Evolutionary conservation across 2,113 vertebrate species (phyloP).

Genomic region (Nettapus auritus): DNA sequence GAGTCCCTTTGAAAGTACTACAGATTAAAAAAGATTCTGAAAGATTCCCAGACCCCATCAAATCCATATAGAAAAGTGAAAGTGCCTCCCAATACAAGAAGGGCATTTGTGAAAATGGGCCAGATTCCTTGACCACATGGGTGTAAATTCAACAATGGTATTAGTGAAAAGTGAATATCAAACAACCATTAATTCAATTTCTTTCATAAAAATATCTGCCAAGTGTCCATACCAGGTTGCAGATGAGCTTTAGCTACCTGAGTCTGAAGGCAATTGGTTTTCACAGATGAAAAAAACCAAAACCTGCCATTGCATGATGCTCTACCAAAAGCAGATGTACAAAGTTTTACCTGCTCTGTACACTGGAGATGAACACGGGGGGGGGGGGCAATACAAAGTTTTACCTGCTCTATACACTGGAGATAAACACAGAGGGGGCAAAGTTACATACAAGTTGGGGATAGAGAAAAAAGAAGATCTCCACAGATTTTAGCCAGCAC

Average conservation of each 20-base stretch:
- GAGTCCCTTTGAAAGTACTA: neutral
- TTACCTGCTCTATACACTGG: neutral
- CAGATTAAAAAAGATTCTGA: neutral
- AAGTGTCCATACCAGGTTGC: accelerated
- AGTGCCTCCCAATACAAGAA: neutral
- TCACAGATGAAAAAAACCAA: neutral
- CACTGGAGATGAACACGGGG: neutral
- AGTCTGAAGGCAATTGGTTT: neutral
- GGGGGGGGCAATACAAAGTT: too few species aligned
- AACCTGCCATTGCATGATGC: neutral
- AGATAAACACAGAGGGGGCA: neutral
- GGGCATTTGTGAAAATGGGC: neutral
- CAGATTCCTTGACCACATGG: neutral
- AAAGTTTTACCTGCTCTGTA: neutral
- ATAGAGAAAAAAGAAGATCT: neutral
- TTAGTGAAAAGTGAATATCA: neutral
- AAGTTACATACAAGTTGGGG: neutral
- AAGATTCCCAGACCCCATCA: neutral
- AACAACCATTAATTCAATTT: neutral
- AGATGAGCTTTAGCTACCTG: neutral
- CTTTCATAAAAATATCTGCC: neutral
- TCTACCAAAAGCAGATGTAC: neutral
- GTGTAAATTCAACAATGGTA: neutral
- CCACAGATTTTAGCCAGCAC: neutral
- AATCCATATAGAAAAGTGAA: neutral